phyloP scores from a whole-genome alignment of 2,888 invertebrate genomes.

The Drosophila dives region DNA sequence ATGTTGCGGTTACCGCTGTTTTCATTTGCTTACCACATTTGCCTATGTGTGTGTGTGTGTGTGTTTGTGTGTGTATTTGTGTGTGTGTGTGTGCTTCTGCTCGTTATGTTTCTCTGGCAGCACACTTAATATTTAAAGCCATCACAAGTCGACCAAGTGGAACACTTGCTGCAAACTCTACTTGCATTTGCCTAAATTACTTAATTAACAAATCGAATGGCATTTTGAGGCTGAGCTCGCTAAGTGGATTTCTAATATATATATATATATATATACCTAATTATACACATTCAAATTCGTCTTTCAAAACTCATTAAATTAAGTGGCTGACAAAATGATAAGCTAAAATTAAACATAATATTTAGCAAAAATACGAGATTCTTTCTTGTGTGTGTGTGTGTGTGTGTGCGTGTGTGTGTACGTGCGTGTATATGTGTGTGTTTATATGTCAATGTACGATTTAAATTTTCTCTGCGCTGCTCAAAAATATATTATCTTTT shows the following conservation, averaged over 20 bases:
- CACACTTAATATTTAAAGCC: slow-evolving; percentile 72
- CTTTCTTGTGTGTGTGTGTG: neutral
- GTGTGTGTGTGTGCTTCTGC: slow-evolving; percentile 17
- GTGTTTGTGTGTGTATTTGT: neutral
- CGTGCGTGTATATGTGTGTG: too few relatives aligned
- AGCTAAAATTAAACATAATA: neutral
- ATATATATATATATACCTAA: neutral
- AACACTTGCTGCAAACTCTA: slow-evolving; percentile 24
- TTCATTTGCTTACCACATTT: slow-evolving; percentile 48
- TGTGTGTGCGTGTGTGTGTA: neutral
- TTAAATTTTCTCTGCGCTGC: neutral
- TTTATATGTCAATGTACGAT: neutral
- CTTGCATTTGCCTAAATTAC: slow-evolving; percentile 24
- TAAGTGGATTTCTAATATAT: neutral
- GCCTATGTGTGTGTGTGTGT: slow-evolving; percentile 5
- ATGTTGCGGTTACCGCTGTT: slow-evolving; percentile 76
- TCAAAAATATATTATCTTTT: neutral
- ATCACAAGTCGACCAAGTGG: slow-evolving; percentile 52
- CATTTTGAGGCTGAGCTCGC: neutral
- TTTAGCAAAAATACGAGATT: neutral
- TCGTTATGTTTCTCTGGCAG: slow-evolving; percentile 42
- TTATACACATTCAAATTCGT: neutral
- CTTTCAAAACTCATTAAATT: neutral
- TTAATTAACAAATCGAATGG: slow-evolving; percentile 52
- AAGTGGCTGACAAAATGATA: neutral